Conservation (phyloP, 1,140 invertebrate genomes). For the Heliconius himera region DNA sequence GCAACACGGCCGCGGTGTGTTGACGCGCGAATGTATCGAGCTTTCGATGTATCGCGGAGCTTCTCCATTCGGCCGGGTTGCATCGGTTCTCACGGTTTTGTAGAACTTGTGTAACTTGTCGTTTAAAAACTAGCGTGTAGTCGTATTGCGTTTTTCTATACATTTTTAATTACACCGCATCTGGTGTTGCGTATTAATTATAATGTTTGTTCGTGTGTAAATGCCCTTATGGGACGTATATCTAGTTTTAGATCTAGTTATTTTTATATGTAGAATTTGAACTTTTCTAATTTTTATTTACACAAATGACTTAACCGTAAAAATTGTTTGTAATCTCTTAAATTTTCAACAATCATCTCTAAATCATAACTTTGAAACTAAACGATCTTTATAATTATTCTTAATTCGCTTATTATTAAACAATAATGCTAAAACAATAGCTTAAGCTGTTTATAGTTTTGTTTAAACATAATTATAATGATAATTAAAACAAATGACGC, state of each 20-base stretch:
- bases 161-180: slow-evolving; percentile 69
- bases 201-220: slow-evolving; percentile 7
- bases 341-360: not conserved
- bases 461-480: not conserved
- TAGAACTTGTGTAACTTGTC: slow-evolving; percentile 77
- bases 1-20: slow-evolving; percentile 55
- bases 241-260: not conserved
- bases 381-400: not conserved
- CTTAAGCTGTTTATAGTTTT: not conserved
- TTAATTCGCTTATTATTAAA: not conserved
- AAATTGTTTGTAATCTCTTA: too few relatives aligned
- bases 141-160: slow-evolving; percentile 74
- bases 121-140: slow-evolving; percentile 78
- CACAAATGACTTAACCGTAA: too few relatives aligned
- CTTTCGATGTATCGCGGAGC: slow-evolving; percentile 49
- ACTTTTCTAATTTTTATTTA: not conserved
- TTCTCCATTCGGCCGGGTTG: slow-evolving; percentile 59
- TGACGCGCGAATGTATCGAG: slow-evolving; percentile 49
- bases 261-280: not conserved
- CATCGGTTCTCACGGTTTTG: slow-evolving; percentile 75
- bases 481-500: not conserved
- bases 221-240: not conserved
- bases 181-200: slow-evolving; percentile 48
- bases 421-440: not conserved
- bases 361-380: not conserved